Conservation (phyloP, 2,888 invertebrate genomes). For the Eretmocerus hayati region DNA sequence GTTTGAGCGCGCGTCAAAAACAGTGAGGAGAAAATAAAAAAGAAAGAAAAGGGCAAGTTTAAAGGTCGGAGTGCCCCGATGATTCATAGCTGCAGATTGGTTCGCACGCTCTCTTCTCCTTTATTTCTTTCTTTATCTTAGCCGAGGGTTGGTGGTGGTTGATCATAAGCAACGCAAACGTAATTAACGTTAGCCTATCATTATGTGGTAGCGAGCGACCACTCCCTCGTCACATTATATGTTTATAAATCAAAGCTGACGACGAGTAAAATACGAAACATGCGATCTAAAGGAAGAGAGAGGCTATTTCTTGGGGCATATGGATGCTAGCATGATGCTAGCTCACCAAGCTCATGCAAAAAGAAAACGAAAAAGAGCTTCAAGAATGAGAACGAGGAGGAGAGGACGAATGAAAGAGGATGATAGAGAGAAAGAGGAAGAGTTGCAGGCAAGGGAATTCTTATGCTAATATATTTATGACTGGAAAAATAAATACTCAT, state of each 20-base stretch:
- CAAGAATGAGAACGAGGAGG: too few relatives aligned
- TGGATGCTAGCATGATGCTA: constrained; percentile 19
- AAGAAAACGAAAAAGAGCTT: too few relatives aligned
- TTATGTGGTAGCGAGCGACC: constrained; percentile 47
- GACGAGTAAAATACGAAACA: constrained; percentile 27
- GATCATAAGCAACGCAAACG: constrained; percentile 38
- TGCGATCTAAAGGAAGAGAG: constrained; percentile 7
- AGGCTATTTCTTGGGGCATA: not conserved
- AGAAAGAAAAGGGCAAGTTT: not conserved
- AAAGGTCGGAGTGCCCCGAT: constrained; percentile 8
- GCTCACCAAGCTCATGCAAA: not conserved
- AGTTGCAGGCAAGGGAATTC: constrained; percentile 45
- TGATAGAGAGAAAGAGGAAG: constrained; percentile 7
- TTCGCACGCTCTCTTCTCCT: constrained; percentile 20
- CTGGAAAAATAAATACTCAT: constrained; percentile 47
- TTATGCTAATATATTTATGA: constrained; percentile 49
- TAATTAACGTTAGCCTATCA: constrained; percentile 47
- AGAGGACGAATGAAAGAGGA: not conserved
- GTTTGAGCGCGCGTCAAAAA: too few relatives aligned
- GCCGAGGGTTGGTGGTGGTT: constrained; percentile 19
- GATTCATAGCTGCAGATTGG: constrained; percentile 20
- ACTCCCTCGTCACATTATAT: constrained; percentile 49
- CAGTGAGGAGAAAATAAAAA: not conserved
- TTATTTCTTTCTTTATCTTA: constrained; percentile 1
- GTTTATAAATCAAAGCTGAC: constrained; percentile 45